Evolutionary conservation across 2,888 invertebrate genomes (phyloP).

Genomic region (Gymnocheta viridis): DNA sequence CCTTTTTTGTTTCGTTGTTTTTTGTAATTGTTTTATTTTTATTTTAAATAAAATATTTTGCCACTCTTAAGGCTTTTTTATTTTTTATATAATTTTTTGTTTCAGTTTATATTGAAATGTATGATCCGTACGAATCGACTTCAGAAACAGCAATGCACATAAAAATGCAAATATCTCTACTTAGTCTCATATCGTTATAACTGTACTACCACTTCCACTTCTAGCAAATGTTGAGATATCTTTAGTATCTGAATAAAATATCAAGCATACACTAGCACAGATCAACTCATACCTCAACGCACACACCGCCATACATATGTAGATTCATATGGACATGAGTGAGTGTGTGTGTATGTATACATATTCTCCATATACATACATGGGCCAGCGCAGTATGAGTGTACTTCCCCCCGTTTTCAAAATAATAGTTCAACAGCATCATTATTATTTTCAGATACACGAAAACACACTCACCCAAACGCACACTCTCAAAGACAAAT

Average conservation of each 20-base stretch:
- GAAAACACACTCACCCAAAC: not conserved
- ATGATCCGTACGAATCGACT: constrained; percentile 80
- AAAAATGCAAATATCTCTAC: constrained; percentile 82
- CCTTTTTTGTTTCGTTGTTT: not conserved
- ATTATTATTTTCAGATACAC: constrained; percentile 58
- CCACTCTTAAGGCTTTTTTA: not conserved
- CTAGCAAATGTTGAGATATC: constrained; percentile 54
- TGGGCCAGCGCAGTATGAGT: not conserved
- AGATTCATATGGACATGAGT: too few relatives aligned
- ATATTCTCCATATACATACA: constrained; percentile 34
- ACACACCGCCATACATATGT: constrained; percentile 59
- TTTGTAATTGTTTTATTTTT: constrained; percentile 6
- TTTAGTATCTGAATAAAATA: constrained; percentile 34
- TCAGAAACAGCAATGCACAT: constrained; percentile 82
- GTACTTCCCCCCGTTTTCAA: not conserved
- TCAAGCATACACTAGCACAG: constrained; percentile 4
- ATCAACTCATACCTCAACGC: constrained; percentile 54
- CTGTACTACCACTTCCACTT: constrained; percentile 69
- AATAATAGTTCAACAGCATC: constrained; percentile 55
- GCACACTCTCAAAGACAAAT: not conserved
- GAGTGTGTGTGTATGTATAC: not conserved
- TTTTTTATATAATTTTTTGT: constrained; percentile 7
- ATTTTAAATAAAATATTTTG: constrained; percentile 42
- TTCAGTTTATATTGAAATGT: constrained; percentile 50
- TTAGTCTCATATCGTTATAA: constrained; percentile 75